Evolutionary conservation across 2,797 vertebrate genomes (phyloP), one percentile per base, ranked within the genome.

Genomic region (Mus spretus): DNA sequence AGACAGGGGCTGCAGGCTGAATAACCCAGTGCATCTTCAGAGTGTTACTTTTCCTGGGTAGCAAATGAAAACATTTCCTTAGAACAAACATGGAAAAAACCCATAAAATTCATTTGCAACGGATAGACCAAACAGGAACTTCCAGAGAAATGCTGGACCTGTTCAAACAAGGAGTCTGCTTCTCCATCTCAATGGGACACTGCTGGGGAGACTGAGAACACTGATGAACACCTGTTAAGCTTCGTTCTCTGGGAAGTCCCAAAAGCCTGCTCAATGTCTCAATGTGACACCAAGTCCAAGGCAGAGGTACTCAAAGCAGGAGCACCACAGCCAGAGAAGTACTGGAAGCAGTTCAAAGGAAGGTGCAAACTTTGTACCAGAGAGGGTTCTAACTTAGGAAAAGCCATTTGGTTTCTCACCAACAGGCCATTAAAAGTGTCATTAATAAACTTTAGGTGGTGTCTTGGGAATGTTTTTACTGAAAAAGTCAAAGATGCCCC

Each of bases 401-500:
- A 95, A 79, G 63, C 80, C 44, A 65, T 47, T 84, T 47, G 17
- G 3, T 59, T 83, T 83, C 86, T 67, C 74, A 63, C 47, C 47
- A 84, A 83, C 37, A 92, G 47, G 53, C 31, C 83, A 80, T 63
- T 88, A 59, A 63, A 0, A 92, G 57, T 19, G 34, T 91, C 63
- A 83, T 80, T 70, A 88, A 87, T 9, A 70, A 74, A 84, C 77
- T 93, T 89, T n/a, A 75, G 89, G 59, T 80, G 61, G 78, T 80
- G n/a, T 72, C 89, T 61, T 59, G 61, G 91, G 91, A 90, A 26
- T 65, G 67, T 89, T 79, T 96, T 81, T 89, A 94, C 78, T 57
- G 65, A 85, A 94, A 55, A 91, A 85, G 63, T 88, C 70, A 55
- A 91, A 77, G 63, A 53, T 81, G 63, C 65, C 34, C 74, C 75